Evolutionary conservation across 2,888 invertebrate genomes (phyloP).

Genomic region (Hydriomena furcata): DNA sequence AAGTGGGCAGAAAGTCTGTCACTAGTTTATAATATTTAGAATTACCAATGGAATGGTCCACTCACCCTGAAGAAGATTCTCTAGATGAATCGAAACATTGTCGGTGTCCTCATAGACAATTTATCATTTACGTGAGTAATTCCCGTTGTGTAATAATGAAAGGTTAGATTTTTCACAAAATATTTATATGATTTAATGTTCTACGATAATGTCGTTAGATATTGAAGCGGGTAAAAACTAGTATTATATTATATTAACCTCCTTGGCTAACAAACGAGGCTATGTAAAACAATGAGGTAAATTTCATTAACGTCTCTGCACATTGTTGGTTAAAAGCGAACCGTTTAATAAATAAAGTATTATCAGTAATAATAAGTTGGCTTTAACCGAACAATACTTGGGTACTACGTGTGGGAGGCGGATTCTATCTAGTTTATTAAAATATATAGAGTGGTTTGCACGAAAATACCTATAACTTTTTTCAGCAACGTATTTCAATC

Average conservation of each 20-base stretch:
- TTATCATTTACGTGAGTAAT: too few relatives aligned
- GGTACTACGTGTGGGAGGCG: conserved; percentile 42
- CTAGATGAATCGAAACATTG: too few relatives aligned
- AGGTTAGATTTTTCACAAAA: too few relatives aligned
- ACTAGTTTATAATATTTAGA: neutral
- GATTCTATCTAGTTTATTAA: conserved; percentile 36
- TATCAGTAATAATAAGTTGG: conserved; percentile 48
- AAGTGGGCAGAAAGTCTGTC: too few relatives aligned
- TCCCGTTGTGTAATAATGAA: too few relatives aligned
- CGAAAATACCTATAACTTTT: neutral
- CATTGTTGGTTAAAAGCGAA: conserved; percentile 33
- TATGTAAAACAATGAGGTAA: conserved; percentile 34
- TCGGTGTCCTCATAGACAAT: too few relatives aligned
- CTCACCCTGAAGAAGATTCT: too few relatives aligned
- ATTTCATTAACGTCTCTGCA: conserved; percentile 39
- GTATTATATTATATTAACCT: neutral
- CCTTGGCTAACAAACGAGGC: neutral
- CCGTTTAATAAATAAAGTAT: conserved; percentile 44
- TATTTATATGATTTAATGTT: too few relatives aligned
- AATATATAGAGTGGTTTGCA: conserved; percentile 39
- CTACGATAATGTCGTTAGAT: too few relatives aligned
- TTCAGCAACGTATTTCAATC: too few relatives aligned
- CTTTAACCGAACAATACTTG: conserved; percentile 44
- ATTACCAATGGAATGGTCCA: neutral
- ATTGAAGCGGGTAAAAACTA: too few relatives aligned